These are phyloP conservation scores for Hiodon tergisus DNA, from an alignment of 2,113 vertebrate genomes.

Conservation along the genomic window DNA sequence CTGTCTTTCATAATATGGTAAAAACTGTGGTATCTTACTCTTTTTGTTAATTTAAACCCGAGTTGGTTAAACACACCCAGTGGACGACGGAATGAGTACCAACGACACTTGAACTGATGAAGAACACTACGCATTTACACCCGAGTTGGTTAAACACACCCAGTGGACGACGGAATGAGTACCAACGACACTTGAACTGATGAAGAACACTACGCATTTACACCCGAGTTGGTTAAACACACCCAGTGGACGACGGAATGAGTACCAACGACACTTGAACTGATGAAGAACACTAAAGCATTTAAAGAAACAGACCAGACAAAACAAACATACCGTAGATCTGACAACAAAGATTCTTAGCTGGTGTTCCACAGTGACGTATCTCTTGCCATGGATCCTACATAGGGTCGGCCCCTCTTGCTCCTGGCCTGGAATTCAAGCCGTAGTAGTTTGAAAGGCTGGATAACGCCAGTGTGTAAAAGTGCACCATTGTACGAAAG, in stretches of 20 bases:
- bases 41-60: no score
- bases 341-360: constrained; percentile 38
- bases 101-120: no score
- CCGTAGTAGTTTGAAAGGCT: constrained; percentile 61
- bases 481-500: constrained; percentile 72
- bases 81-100: background rate
- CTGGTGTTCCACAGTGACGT: constrained; percentile 38
- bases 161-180: background rate
- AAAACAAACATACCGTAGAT: constrained; percentile 44
- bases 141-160: background rate
- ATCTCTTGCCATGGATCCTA: constrained; percentile 57
- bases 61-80: background rate
- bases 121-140: no score
- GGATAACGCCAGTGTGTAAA: constrained; percentile 61
- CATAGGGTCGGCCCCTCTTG: constrained; percentile 51
- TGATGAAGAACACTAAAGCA: background rate
- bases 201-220: no score
- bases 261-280: no score
- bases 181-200: no score
- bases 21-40: no score
- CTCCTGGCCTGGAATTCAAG: constrained; percentile 59
- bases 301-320: constrained; percentile 9
- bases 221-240: background rate
- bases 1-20: no score
- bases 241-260: background rate